These are phyloP conservation scores for Actinia equina DNA, from an alignment of 64 coral and sea anemone genomes.

Conservation along the genomic window DNA sequence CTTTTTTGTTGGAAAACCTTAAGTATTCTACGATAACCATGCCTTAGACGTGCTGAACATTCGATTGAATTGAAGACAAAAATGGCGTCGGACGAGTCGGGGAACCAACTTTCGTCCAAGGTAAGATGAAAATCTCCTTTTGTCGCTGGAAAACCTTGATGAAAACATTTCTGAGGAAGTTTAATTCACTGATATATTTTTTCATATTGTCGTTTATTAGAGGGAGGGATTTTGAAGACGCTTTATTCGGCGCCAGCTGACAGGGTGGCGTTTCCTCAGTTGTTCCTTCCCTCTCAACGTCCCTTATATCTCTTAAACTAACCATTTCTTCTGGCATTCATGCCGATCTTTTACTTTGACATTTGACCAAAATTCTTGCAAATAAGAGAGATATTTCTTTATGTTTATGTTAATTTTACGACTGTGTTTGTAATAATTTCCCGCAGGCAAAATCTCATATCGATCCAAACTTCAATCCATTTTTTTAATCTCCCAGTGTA, in stretches of 20 bases:
- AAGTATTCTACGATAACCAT: slow-evolving; percentile 1
- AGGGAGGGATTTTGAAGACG: not conserved
- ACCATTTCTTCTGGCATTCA: not conserved
- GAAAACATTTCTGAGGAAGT: not conserved
- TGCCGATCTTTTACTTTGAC: not conserved
- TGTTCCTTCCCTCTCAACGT: not conserved
- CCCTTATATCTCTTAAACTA: not conserved
- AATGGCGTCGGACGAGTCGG: not conserved
- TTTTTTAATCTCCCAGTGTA: not conserved
- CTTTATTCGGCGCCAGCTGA: not conserved
- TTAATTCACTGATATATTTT: not conserved
- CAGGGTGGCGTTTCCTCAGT: not conserved
- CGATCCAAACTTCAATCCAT: not conserved
- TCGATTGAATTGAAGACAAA: slow-evolving; percentile 7
- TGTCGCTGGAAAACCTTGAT: not conserved
- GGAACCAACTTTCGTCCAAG: not conserved
- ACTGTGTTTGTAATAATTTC: not conserved
- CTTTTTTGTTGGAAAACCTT: not conserved
- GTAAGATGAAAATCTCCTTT: not conserved
- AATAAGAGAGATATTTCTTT: not conserved
- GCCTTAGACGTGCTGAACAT: slow-evolving; percentile 7
- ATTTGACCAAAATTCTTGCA: not conserved
- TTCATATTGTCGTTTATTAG: not conserved
- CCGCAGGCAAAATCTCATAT: not conserved
- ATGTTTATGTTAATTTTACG: slow-evolving; percentile 1